phyloP scores from a whole-genome alignment of 2,888 invertebrate species.

The Spilarctia lutea region DNA sequence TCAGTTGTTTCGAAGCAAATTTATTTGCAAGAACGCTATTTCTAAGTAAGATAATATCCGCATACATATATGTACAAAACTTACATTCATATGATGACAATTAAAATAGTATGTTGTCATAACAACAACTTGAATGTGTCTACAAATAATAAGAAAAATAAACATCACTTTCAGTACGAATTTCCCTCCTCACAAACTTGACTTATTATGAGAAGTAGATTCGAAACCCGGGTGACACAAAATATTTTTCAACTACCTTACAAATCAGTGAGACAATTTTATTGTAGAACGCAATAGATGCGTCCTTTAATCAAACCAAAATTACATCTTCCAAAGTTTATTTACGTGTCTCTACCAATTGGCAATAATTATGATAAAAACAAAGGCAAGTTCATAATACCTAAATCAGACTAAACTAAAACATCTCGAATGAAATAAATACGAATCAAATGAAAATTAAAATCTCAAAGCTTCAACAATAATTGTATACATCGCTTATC shows the following conservation, averaged over 20 bases:
- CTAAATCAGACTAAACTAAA: too few relatives aligned
- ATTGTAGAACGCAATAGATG: not conserved
- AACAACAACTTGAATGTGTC: not conserved
- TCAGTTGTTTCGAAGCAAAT: not conserved
- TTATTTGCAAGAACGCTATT: not conserved
- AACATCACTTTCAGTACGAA: not conserved
- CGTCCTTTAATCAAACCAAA: not conserved
- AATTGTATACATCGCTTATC: constrained; percentile 41
- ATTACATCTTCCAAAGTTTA: not conserved
- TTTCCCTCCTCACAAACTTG: not conserved
- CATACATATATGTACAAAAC: not conserved
- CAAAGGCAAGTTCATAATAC: not conserved
- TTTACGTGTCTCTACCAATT: not conserved
- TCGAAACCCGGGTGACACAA: not conserved
- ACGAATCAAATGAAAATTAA: constrained; percentile 1
- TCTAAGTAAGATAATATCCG: not conserved
- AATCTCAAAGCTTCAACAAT: constrained; percentile 21
- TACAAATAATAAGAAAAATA: not conserved
- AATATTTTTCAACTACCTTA: not conserved
- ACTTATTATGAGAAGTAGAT: not conserved
- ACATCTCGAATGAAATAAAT: not conserved
- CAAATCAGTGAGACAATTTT: not conserved
- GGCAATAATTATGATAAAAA: not conserved
- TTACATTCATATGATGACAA: not conserved
- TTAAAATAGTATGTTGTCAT: not conserved